These are phyloP conservation scores for Zhuqinia jingwanae DNA, from an alignment of 2,888 invertebrate genomes.

Conservation along the genomic window DNA sequence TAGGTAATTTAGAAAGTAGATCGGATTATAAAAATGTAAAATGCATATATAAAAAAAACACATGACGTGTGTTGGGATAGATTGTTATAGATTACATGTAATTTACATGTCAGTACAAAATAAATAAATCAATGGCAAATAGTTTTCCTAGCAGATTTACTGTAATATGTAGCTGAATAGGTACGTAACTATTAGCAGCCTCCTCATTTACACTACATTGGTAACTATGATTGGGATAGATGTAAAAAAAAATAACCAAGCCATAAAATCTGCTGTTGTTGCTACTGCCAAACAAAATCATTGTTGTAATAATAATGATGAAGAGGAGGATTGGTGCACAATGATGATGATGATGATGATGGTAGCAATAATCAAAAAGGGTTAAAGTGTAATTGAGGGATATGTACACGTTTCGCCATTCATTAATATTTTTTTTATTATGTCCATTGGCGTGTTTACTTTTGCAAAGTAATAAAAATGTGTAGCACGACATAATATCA, in stretches of 20 bases:
- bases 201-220: no score
- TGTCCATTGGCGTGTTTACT: slow-evolving; percentile 48
- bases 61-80: not conserved
- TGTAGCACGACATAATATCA: slow-evolving; percentile 20
- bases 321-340: no score
- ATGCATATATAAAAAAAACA: slow-evolving; percentile 4
- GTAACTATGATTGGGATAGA: slow-evolving; percentile 27
- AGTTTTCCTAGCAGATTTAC: no score
- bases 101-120: not conserved
- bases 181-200: not conserved
- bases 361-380: slow-evolving; percentile 27
- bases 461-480: slow-evolving; percentile 43
- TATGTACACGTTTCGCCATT: slow-evolving; percentile 30
- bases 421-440: slow-evolving; percentile 59
- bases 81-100: not conserved
- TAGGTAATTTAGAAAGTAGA: slow-evolving; percentile 47
- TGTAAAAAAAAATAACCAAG: not conserved
- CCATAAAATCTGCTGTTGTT: not conserved
- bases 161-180: no score
- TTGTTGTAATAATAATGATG: no score
- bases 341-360: slow-evolving; percentile 26
- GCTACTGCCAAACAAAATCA: slow-evolving; percentile 25
- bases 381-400: slow-evolving; percentile 17
- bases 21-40: slow-evolving; percentile 23
- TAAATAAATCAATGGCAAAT: slow-evolving; percentile 33